These are phyloP conservation scores for Lucilia cuprina DNA, from an alignment of 1,140 invertebrate species.

Conservation along the genomic window DNA sequence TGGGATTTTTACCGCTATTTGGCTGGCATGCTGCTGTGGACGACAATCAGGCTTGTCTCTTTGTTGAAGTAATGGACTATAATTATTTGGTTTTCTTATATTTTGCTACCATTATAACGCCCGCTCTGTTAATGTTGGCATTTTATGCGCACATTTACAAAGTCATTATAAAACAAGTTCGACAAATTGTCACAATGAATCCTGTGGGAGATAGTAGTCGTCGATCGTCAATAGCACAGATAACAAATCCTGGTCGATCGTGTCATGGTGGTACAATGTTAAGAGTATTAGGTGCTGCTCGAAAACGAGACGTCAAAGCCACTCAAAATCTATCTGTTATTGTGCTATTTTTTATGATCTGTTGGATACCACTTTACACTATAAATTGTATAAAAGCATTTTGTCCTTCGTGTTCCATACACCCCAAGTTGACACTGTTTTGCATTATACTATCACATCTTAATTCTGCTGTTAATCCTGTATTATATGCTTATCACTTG, in stretches of 20 bases:
- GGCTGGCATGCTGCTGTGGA: slow-evolving; percentile 79
- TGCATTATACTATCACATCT: slow-evolving; percentile 88
- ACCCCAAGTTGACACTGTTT: slow-evolving; percentile 74
- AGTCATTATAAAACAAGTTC: slow-evolving; percentile 82
- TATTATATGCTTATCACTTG: slow-evolving; percentile 89
- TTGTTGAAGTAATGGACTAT: slow-evolving; percentile 87
- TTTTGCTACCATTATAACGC: slow-evolving; percentile 87
- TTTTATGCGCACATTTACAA: slow-evolving; percentile 89
- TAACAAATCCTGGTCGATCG: slow-evolving; percentile 40
- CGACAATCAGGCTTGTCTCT: slow-evolving; percentile 72
- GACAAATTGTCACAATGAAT: slow-evolving; percentile 62
- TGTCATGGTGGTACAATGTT: slow-evolving; percentile 68
- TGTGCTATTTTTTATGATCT: slow-evolving; percentile 89
- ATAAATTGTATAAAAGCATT: slow-evolving; percentile 89
- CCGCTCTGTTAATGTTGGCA: slow-evolving; percentile 79
- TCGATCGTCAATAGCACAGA: slow-evolving; percentile 54
- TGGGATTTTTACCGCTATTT: slow-evolving; percentile 83
- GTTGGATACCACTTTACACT: slow-evolving; percentile 91
- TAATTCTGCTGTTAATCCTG: slow-evolving; percentile 87
- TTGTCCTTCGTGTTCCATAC: slow-evolving; percentile 72
- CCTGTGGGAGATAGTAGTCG: slow-evolving; percentile 57
- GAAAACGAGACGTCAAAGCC: slow-evolving; percentile 87
- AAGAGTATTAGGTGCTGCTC: slow-evolving; percentile 77
- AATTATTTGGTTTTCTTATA: slow-evolving; percentile 88
- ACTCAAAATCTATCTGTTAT: slow-evolving; percentile 90